These are phyloP conservation scores for Acleris emargana DNA, from an alignment of 2,888 invertebrate species.

Conservation along the genomic window DNA sequence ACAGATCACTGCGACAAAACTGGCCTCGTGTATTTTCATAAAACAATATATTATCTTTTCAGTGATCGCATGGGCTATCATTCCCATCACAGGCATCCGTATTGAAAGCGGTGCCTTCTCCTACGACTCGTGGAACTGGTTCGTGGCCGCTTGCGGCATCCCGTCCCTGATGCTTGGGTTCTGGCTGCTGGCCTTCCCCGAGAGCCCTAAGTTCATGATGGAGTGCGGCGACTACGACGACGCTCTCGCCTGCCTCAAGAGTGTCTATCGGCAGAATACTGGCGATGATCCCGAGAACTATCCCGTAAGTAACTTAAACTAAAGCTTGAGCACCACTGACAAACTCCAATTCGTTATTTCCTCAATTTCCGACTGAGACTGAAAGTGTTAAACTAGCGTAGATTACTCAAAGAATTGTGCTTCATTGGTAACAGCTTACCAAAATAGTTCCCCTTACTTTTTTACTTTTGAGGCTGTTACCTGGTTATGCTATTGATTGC, in stretches of 20 bases:
- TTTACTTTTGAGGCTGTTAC: too few relatives aligned
- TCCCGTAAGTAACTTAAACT: slow-evolving; percentile 82
- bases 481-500: too few relatives aligned
- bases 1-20: too few relatives aligned
- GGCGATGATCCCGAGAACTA: slow-evolving; percentile 88
- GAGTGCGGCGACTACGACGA: slow-evolving; percentile 91
- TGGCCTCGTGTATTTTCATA: too few relatives aligned
- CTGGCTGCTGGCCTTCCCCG: slow-evolving; percentile 90
- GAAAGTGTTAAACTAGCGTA: too few relatives aligned
- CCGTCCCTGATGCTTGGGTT: slow-evolving; percentile 87
- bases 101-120: slow-evolving; percentile 84
- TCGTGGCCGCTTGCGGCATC: slow-evolving; percentile 89
- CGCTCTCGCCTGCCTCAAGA: slow-evolving; percentile 87
- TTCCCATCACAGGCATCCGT: slow-evolving; percentile 86
- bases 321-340: not conserved
- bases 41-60: too few relatives aligned
- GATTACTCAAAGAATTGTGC: too few relatives aligned
- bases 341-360: not conserved
- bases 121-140: slow-evolving; percentile 92
- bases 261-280: slow-evolving; percentile 88
- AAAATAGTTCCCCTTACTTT: too few relatives aligned
- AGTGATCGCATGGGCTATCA: slow-evolving; percentile 92
- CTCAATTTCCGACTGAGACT: too few relatives aligned
- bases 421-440: too few relatives aligned
- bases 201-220: slow-evolving; percentile 92